Percentiles rank a stretch among this genome's conserved stretches.
Evolutionary conservation across 1,140 invertebrate species (phyloP).

Genomic region (Sinonovacula constricta): DNA sequence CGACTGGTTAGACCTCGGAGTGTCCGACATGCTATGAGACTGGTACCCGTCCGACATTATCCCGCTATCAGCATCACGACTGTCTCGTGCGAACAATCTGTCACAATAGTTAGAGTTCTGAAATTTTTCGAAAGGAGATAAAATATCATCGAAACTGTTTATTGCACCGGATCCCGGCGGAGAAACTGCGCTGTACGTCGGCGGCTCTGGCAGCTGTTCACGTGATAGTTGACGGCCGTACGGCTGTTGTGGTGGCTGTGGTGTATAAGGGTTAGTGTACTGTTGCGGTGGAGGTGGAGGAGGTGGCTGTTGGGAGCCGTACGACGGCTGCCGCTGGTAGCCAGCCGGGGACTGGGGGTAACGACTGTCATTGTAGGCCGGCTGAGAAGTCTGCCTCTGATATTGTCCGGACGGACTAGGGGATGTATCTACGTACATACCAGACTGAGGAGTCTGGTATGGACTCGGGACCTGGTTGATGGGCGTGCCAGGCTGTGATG

Average conservation of each 20-base stretch:
- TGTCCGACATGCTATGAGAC: constrained; percentile 51
- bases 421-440: constrained; percentile 10
- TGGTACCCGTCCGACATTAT: constrained; percentile 43
- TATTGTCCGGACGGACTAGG: constrained; percentile 16
- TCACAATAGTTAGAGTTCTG: constrained; percentile 62
- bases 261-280: background rate
- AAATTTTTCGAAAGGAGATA: constrained; percentile 66
- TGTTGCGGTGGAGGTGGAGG: constrained; percentile 23
- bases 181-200: constrained; percentile 31
- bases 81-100: constrained; percentile 49
- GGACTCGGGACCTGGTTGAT: background rate
- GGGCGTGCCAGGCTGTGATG: constrained; percentile 30
- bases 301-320: constrained; percentile 19
- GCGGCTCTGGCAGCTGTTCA: constrained; percentile 21
- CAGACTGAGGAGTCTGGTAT: constrained; percentile 12
- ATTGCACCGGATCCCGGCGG: constrained; percentile 46
- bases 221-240: constrained; percentile 27
- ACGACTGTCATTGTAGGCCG: background rate
- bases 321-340: constrained; percentile 32
- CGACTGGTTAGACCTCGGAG: constrained; percentile 49
- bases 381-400: constrained; percentile 33
- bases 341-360: constrained; percentile 7
- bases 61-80: constrained; percentile 51
- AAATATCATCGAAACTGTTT: constrained; percentile 63
- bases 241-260: constrained; percentile 8